Conservation (phyloP, 1,140 invertebrate genomes). For the Drosophila obscura region DNA sequence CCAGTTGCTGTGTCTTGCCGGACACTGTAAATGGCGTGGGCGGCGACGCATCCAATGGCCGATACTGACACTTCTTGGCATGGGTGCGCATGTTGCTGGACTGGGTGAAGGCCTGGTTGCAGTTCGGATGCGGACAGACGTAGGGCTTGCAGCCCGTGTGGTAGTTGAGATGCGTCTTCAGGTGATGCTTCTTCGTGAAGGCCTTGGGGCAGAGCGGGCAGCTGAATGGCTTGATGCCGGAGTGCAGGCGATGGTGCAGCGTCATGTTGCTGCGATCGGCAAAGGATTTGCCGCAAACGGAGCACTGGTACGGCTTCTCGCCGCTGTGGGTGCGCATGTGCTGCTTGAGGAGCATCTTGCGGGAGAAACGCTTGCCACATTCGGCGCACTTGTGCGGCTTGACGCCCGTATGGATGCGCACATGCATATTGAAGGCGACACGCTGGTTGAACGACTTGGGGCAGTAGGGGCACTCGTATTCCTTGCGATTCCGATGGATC, state of each 20-base stretch:
- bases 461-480: constrained; percentile 90
- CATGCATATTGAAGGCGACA: constrained; percentile 93
- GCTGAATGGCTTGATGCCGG: constrained; percentile 93
- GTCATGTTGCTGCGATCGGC: constrained; percentile 93
- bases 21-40: constrained; percentile 27
- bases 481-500: constrained; percentile 90
- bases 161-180: constrained; percentile 93
- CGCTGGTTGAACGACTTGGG: constrained; percentile 92
- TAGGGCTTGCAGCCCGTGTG: constrained; percentile 91
- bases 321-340: constrained; percentile 90
- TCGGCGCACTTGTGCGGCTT: constrained; percentile 93
- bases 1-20: constrained; percentile 17
- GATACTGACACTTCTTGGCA: constrained; percentile 88
- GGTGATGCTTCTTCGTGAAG: constrained; percentile 93
- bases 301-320: constrained; percentile 82
- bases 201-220: constrained; percentile 93
- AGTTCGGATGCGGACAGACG: constrained; percentile 89
- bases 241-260: constrained; percentile 90
- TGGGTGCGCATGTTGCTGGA: constrained; percentile 92
- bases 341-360: constrained; percentile 92
- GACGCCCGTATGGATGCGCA: constrained; percentile 91
- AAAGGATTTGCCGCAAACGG: constrained; percentile 84
- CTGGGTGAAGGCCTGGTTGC: constrained; percentile 89
- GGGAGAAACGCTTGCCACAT: constrained; percentile 94
- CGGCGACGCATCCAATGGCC: constrained; percentile 60